These are phyloP conservation scores for Dilophus febrilis DNA, from an alignment of 2,888 invertebrate genomes.

Conservation along the genomic window DNA sequence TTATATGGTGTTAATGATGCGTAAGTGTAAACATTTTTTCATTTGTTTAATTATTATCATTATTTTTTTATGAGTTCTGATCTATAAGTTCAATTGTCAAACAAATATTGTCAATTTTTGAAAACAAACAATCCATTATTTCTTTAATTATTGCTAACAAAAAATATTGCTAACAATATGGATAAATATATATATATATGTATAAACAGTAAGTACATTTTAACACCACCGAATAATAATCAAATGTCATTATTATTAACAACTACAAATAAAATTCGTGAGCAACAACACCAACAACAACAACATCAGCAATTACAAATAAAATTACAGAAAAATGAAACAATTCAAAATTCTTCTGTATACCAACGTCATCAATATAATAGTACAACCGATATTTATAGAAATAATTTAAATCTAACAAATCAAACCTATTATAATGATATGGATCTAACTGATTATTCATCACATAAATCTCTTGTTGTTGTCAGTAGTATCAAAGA, in stretches of 20 bases:
- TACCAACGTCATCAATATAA: constrained; percentile 14
- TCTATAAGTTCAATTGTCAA: background rate
- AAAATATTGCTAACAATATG: constrained; percentile 21
- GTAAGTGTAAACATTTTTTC: constrained; percentile 25
- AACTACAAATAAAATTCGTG: too few species aligned
- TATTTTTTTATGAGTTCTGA: background rate
- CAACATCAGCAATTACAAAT: constrained; percentile 1
- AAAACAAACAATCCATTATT: constrained; percentile 12
- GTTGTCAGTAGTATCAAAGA: background rate
- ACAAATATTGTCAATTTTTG: background rate
- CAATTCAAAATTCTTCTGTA: constrained; percentile 12
- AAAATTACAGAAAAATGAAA: constrained; percentile 11
- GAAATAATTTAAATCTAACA: constrained; percentile 24
- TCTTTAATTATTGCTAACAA: constrained; percentile 19
- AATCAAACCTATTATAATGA: constrained; percentile 13
- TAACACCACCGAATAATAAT: constrained; percentile 18
- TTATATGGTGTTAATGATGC: constrained; percentile 41
- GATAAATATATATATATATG: constrained; percentile 9
- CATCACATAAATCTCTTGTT: constrained; percentile 19
- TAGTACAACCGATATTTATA: too few species aligned
- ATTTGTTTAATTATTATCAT: constrained; percentile 1
- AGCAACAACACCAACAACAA: too few species aligned
- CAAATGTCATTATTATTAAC: too few species aligned
- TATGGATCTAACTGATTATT: constrained; percentile 27
- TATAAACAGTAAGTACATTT: constrained; percentile 33